Evolutionary conservation across 2,888 invertebrate species (phyloP), one percentile per base, ranked within the genome.

Genomic region (Scaptodrosophila latifasciaeformis): DNA sequence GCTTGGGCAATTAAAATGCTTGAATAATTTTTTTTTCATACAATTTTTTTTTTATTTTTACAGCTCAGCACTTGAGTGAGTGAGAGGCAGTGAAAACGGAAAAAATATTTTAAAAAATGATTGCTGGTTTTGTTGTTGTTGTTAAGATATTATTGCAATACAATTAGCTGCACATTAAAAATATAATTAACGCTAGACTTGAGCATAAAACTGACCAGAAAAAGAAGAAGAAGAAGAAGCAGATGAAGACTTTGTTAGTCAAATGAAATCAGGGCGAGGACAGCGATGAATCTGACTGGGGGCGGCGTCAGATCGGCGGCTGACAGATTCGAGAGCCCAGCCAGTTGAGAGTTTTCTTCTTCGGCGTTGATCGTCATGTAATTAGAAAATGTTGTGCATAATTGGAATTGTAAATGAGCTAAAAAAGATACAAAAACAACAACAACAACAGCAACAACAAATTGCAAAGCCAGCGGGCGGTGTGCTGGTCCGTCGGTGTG

Each of bases 141-240:
- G n/a, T n/a, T n/a, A n/a, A n/a, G n/a, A n/a, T 60, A 56, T 66
- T 65, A 70, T 74, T 74, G 82, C 83, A 79, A 70, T 70, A 82
- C 84, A 82, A 83, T 83, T 83, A 83, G 79, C 76, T 83, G 83
- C 75, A 83, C 83, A 83, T 83, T 83, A 82, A 81, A 81, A 76
- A 67, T 67, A 74, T 83, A 82, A 83, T 83, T 80, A 82, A 80
- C 77, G 76, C 72, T 5, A 37, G 34, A 34, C 34, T n/a, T n/a
- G 68, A 71, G 62, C 69, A 56, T 54, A 49, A 47, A 43, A 35
- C 6, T 75, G 76, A 71, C 62, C 72, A 68, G 37, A 54, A 58
- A n/a, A n/a, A n/a, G n/a, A n/a, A n/a, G 29, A 6, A 29, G 10
- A 18, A 19, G 15, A n/a, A n/a, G n/a, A n/a, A n/a, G n/a, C n/a